Base-by-base conservation (phyloP, 1,140 invertebrate genomes). In the Drosophila nannoptera region DNA sequence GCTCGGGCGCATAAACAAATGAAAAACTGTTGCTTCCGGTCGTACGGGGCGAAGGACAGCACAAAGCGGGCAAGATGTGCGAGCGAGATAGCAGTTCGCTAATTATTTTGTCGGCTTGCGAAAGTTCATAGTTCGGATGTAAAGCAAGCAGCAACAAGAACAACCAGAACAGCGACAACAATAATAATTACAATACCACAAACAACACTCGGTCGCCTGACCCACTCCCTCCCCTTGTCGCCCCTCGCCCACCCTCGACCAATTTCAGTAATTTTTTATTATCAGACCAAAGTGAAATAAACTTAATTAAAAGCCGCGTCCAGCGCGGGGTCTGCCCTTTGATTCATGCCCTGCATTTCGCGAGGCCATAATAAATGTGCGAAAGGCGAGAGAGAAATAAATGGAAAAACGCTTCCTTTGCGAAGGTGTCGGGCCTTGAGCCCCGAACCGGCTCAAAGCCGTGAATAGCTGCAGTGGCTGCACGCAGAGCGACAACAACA, bases 91-190 rank as follows among this genome's bases (percentile, higher is more conserved):
- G 74, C 45, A 56, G n/a, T n/a, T 63, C 48, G 82, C 81, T 86
- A 86, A 86, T 86, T 86, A 86, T 86, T 86, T 86, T 87, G 81
- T 81, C 77, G 81, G 81, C 81, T 67, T 60, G 68, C 74, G 55
- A 81, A 81, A 86, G 81, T 87, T 86, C 82, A 86, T 81, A 86
- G 82, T 86, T 84, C 81, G 87, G 65, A 76, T 76, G 62, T 73
- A 75, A 75, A 73, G 60, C 73, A 83, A 65, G 45, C 66, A 76
- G 59, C 66, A 68, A 49, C 49, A 71, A 45, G 38, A 49, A 42
- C 50, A 49, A 54, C 33, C 12, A 49, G 8, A 49, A 61, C 14
- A 5, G 35, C 29, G 6, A 33, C 36, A 55, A 60, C 64, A 69
- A 54, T 60, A 70, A 66, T 66, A 55, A 70, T 66, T 68, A 66